Evolutionary conservation across 2,113 vertebrate genomes (phyloP).

Genomic region (Hypanus sabinus): DNA sequence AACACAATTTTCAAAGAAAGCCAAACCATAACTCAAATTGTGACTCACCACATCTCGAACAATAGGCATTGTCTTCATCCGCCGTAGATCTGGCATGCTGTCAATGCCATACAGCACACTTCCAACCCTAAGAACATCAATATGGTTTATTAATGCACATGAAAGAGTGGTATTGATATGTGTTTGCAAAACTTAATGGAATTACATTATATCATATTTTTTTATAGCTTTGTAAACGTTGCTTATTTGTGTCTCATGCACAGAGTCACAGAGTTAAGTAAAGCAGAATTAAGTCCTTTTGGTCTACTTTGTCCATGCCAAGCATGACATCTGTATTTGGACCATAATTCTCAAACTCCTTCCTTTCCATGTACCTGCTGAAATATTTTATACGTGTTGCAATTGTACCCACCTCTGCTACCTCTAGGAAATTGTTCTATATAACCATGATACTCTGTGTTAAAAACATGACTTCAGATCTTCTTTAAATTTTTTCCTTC

Average conservation of each 20-base stretch:
- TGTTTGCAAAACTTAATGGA: not conserved
- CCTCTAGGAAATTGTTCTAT: no score
- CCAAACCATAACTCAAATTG: constrained; percentile 25
- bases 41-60: constrained; percentile 92
- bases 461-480: no score
- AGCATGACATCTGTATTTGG: no score
- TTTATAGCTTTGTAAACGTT: not conserved
- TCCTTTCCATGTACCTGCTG: no score
- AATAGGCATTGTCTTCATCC: constrained; percentile 89
- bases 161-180: not conserved
- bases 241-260: not conserved
- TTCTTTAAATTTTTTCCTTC: no score
- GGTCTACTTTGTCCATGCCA: no score
- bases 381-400: no score
- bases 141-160: not conserved
- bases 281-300: no score
- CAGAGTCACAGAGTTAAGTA: no score
- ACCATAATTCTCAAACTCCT: no score
- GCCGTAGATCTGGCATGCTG: constrained; percentile 96
- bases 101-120: constrained; percentile 92
- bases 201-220: not conserved
- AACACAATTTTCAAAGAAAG: constrained; percentile 56
- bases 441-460: no score
- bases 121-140: constrained; percentile 59
- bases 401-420: no score